A percentile compares a stretch with the other conserved stretches of the same genome.
These are phyloP conservation scores for Dicrostonyx torquatus DNA, from an alignment of 2,797 vertebrate genomes.

Conservation along the genomic window DNA sequence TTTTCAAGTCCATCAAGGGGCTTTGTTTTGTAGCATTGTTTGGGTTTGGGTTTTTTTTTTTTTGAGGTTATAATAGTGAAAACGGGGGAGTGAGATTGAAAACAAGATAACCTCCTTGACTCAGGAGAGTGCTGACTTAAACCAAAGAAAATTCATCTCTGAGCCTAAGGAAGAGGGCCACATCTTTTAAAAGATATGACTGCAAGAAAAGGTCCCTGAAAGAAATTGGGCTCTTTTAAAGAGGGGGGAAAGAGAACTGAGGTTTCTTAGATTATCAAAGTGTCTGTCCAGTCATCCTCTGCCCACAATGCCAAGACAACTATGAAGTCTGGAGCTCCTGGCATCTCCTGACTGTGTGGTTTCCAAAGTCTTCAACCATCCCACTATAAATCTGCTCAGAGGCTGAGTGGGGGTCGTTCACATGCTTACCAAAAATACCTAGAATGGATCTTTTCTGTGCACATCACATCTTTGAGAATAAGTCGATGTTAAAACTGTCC, in stretches of 20 bases:
- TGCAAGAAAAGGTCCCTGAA: background rate
- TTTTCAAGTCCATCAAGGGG: slow-evolving; percentile 22
- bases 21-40: background rate
- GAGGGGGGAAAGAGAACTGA: background rate
- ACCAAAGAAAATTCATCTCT: slow-evolving; percentile 7
- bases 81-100: background rate
- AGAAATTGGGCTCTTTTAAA: background rate
- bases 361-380: background rate
- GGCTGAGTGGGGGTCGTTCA: background rate
- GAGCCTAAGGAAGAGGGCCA: background rate
- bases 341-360: background rate
- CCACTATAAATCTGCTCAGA: background rate
- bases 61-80: background rate
- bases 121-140: background rate
- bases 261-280: background rate
- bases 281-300: background rate
- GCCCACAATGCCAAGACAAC: background rate
- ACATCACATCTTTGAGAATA: background rate
- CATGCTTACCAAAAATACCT: too few species aligned
- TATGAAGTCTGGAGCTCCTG: background rate
- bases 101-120: background rate
- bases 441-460: background rate
- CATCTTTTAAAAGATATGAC: background rate
- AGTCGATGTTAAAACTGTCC: background rate
- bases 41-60: background rate